Evolutionary conservation across 2,888 invertebrate species (phyloP).

Genomic region (Drosophila multiciliata): DNA sequence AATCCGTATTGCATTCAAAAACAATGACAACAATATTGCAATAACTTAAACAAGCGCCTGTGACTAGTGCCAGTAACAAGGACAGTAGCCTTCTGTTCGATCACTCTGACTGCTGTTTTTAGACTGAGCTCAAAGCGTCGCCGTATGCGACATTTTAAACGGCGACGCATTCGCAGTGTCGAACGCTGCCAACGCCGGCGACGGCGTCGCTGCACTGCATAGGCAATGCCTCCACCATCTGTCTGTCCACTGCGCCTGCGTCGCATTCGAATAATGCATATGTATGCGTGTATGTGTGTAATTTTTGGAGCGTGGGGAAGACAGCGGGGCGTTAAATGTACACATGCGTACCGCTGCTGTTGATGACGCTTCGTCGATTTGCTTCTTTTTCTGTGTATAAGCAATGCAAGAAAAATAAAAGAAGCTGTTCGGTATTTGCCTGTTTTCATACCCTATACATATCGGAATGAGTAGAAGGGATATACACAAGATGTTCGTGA

Average conservation of each 20-base stretch:
- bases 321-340: slow-evolving; percentile 15
- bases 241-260: slow-evolving; percentile 35
- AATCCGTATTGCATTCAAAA: slow-evolving; percentile 1
- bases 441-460: slow-evolving; percentile 22
- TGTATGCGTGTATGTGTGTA: slow-evolving; percentile 5
- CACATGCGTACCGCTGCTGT: slow-evolving; percentile 34
- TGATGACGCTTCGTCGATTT: slow-evolving; percentile 15
- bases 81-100: slow-evolving; percentile 30
- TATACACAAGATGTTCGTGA: neutral
- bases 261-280: slow-evolving; percentile 10
- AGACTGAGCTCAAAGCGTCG: slow-evolving; percentile 65
- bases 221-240: slow-evolving; percentile 8
- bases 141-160: slow-evolving; percentile 66
- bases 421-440: slow-evolving; percentile 47
- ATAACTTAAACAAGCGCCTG: slow-evolving; percentile 1
- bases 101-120: slow-evolving; percentile 58
- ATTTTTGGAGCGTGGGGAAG: neutral
- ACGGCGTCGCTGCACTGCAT: slow-evolving; percentile 30
- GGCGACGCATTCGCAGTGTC: slow-evolving; percentile 40
- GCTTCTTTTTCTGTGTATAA: slow-evolving; percentile 11
- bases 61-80: slow-evolving; percentile 23
- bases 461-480: neutral
- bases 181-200: slow-evolving; percentile 29
- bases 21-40: slow-evolving; percentile 3
- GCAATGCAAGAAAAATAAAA: slow-evolving; percentile 39